A percentile compares a stretch with the other conserved stretches of the same genome.
These are phyloP conservation scores for Pseudochirops cupreus DNA, from an alignment of 2,797 vertebrate species.

Conservation along the genomic window DNA sequence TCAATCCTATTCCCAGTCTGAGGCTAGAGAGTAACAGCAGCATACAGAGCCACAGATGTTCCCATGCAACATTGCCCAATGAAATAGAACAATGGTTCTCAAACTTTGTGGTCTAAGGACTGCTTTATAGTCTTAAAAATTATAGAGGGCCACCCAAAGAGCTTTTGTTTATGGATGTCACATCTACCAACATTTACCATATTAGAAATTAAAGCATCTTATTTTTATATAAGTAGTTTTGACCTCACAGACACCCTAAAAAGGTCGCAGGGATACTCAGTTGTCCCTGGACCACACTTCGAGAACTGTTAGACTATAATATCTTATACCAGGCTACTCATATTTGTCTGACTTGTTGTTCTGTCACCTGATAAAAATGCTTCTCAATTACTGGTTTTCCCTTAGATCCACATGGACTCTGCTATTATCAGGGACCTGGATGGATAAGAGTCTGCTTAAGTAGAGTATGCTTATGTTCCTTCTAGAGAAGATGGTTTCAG, in stretches of 20 bases:
- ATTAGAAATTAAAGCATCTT: neutral
- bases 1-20: neutral
- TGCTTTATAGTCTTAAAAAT: neutral
- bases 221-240: neutral
- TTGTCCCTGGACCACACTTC: neutral
- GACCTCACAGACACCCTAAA: neutral
- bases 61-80: neutral
- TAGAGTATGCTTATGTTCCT: neutral
- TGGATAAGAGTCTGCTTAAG: neutral
- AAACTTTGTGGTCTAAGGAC: neutral
- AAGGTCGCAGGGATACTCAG: neutral
- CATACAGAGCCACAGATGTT: neutral
- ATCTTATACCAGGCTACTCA: neutral
- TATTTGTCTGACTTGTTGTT: neutral
- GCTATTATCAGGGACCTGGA: neutral
- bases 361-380: neutral
- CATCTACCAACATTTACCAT: neutral
- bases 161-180: neutral
- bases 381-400: neutral
- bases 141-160: neutral
- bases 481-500: neutral
- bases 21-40: no score
- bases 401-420: neutral
- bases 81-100: neutral
- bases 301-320: neutral